These are phyloP conservation scores for Aphidius ervi DNA, from an alignment of 1,140 invertebrate species.

Conservation along the genomic window DNA sequence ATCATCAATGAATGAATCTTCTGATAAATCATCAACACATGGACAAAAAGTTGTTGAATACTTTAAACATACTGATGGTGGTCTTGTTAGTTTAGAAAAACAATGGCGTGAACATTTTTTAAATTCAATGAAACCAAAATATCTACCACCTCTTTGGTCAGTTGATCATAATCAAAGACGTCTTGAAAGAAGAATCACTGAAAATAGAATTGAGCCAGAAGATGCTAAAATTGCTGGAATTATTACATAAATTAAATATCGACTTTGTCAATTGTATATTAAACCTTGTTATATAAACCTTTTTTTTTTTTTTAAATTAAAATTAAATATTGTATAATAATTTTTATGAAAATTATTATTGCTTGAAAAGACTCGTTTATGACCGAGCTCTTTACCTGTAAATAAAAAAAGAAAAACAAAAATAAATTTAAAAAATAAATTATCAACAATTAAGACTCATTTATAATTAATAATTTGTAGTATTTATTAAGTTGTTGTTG, in stretches of 20 bases:
- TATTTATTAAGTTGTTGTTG: no score
- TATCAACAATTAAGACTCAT: no score
- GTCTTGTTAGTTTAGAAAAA: conserved; percentile 67
- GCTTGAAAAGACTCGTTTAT: no score
- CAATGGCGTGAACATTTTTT: conserved; percentile 78
- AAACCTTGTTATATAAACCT: not conserved
- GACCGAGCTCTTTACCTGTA: no score
- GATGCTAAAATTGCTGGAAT: conserved; percentile 47
- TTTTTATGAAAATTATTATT: no score
- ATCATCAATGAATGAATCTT: not conserved
- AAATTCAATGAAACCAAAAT: conserved; percentile 66
- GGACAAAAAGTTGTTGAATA: conserved; percentile 56
- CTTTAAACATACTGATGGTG: conserved; percentile 55
- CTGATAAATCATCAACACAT: conserved; percentile 27
- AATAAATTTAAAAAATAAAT: no score
- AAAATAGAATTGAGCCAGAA: conserved; percentile 45
- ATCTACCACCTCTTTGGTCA: conserved; percentile 74
- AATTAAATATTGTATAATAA: no score
- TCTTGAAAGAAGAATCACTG: conserved; percentile 39
- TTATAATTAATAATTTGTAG: no score
- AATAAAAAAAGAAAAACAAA: no score
- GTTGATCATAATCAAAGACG: conserved; percentile 64
- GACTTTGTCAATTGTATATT: conserved; percentile 21
- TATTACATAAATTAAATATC: conserved; percentile 18
- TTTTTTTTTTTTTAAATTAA: no score